Percentiles rank a stretch among this genome's conserved stretches.
Conservation (phyloP, 1,140 invertebrate genomes). For the Elymnias hypermnestra region DNA sequence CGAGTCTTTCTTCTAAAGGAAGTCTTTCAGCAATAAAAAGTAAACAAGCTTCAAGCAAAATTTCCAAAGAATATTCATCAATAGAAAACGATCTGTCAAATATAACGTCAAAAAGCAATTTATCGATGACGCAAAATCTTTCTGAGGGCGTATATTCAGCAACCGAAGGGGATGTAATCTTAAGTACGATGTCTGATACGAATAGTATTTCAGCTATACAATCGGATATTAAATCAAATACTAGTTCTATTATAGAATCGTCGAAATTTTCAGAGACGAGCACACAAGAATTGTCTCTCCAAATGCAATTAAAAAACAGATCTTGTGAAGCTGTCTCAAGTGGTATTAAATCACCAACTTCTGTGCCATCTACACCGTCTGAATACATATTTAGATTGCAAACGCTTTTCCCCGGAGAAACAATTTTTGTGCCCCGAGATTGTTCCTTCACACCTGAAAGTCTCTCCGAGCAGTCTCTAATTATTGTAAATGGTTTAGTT, state of each 20-base stretch:
- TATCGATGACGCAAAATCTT: no score
- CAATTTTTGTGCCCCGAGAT: slow-evolving; percentile 37
- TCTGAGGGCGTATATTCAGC: no score
- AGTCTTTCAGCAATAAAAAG: neutral
- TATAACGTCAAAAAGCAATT: neutral
- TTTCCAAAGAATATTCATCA: neutral
- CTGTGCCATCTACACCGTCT: slow-evolving; percentile 46
- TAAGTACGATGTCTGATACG: no score
- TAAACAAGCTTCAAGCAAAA: neutral
- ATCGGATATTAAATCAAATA: no score
- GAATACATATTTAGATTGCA: slow-evolving; percentile 65
- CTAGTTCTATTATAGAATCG: neutral
- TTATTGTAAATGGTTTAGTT: slow-evolving; percentile 58
- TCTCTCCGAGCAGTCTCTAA: slow-evolving; percentile 49
- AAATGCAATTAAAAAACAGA: neutral
- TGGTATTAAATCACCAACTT: slow-evolving; percentile 23
- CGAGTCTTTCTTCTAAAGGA: neutral
- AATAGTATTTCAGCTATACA: no score
- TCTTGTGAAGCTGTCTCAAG: slow-evolving; percentile 18
- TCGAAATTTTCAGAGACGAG: neutral
- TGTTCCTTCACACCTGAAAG: slow-evolving; percentile 27
- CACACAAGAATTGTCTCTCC: neutral
- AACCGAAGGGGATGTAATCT: no score
- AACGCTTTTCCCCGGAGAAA: slow-evolving; percentile 42
- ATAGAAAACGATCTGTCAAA: neutral